A percentile compares a stretch with the other conserved stretches of the same genome.
These are phyloP conservation scores for Blastobasis adustella DNA, from an alignment of 2,888 invertebrate species.

Conservation along the genomic window DNA sequence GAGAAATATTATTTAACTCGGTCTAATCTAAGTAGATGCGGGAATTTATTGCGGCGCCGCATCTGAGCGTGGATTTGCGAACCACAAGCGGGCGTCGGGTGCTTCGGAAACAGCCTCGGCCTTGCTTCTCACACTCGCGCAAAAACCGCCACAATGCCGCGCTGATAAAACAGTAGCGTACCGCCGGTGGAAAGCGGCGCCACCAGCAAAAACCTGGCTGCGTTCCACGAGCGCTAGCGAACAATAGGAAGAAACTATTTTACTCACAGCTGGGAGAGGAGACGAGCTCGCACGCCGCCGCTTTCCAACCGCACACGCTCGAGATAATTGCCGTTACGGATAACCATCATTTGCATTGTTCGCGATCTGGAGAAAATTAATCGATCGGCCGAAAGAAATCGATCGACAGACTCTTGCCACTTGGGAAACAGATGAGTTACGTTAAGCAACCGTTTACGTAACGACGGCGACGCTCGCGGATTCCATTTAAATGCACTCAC, in stretches of 20 bases:
- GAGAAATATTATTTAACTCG: background rate
- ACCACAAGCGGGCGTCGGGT: too few species aligned
- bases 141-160: constrained; percentile 1
- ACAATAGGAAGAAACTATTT: constrained; percentile 68
- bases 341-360: constrained; percentile 70
- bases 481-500: constrained; percentile 11
- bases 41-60: too few species aligned
- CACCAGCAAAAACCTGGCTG: constrained; percentile 25
- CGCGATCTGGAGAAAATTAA: constrained; percentile 63
- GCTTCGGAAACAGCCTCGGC: background rate
- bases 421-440: background rate
- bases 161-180: constrained; percentile 17
- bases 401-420: constrained; percentile 21
- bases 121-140: constrained; percentile 10
- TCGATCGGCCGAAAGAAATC: constrained; percentile 48
- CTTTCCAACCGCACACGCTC: constrained; percentile 58
- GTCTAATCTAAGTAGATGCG: too few species aligned
- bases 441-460: background rate
- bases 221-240: constrained; percentile 14
- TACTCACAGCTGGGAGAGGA: constrained; percentile 52
- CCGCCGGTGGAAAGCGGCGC: constrained; percentile 45
- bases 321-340: constrained; percentile 52
- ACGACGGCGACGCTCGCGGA: background rate
- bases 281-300: constrained; percentile 44
- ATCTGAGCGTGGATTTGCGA: too few species aligned